phyloP scores from a whole-genome alignment of 2,113 vertebrate genomes.

The Lepus europaeus region DNA sequence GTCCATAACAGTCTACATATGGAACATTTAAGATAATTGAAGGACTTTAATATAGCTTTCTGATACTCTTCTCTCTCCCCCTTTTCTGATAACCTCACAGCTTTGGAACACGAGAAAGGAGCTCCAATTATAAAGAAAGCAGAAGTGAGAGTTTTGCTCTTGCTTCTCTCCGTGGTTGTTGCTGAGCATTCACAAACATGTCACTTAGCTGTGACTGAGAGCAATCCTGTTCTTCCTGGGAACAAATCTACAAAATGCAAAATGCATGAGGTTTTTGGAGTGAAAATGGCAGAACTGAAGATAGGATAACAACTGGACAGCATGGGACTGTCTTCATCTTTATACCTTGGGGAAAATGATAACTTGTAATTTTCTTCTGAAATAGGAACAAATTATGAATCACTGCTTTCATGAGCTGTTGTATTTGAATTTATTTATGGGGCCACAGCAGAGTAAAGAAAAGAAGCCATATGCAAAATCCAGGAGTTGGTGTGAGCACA shows the following conservation, averaged over 20 bases:
- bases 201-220: not conserved
- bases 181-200: not conserved
- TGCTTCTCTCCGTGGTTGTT: not conserved
- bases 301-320: not conserved
- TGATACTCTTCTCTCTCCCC: not conserved
- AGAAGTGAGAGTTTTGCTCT: not conserved
- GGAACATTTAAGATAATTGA: constrained; percentile 69
- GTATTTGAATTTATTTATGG: constrained; percentile 42
- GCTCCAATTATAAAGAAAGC: not conserved
- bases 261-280: constrained; percentile 39
- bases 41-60: not conserved
- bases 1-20: constrained; percentile 65
- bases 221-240: not conserved
- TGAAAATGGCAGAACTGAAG: constrained; percentile 41
- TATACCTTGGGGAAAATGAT: not conserved
- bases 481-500: not conserved
- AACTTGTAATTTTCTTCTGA: constrained; percentile 57
- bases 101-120: not conserved
- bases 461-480: not conserved
- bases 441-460: not conserved
- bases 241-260: constrained; percentile 17
- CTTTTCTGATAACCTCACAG: not conserved
- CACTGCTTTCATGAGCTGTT: not conserved
- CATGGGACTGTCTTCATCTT: not conserved
- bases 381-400: constrained; percentile 57